These are phyloP conservation scores for Drosophila mercatorum DNA, from an alignment of 2,888 invertebrate genomes.

Conservation along the genomic window DNA sequence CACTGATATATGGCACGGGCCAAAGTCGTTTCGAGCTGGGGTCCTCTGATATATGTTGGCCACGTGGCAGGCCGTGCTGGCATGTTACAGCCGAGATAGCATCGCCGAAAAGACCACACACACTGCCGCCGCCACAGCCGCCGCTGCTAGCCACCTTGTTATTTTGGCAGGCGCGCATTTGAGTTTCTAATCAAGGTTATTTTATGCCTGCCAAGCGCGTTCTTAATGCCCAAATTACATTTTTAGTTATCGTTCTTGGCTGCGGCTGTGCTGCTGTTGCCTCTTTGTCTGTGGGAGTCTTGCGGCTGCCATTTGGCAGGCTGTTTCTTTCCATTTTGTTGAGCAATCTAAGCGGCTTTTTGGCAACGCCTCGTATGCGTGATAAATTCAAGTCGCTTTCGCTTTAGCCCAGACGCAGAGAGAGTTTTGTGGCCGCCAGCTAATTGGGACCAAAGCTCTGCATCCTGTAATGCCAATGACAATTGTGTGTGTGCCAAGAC, in stretches of 20 bases:
- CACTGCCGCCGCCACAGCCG: background rate
- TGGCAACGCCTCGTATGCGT: slow-evolving; percentile 59
- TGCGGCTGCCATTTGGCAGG: slow-evolving; percentile 27
- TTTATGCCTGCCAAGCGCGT: slow-evolving; percentile 71
- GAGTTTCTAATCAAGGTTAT: slow-evolving; percentile 78
- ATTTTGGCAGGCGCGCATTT: slow-evolving; percentile 65
- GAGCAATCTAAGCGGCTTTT: slow-evolving; percentile 47
- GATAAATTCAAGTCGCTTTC: slow-evolving; percentile 61
- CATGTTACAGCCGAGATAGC: slow-evolving; percentile 26
- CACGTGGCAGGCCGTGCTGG: slow-evolving; percentile 60
- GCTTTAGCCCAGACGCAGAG: background rate
- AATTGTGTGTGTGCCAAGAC: slow-evolving; percentile 69
- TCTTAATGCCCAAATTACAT: slow-evolving; percentile 78
- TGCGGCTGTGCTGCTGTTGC: slow-evolving; percentile 1
- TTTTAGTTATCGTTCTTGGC: slow-evolving; percentile 61
- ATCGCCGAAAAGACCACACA: slow-evolving; percentile 16
- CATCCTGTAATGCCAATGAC: slow-evolving; percentile 54
- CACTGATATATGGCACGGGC: slow-evolving; percentile 65
- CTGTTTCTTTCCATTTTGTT: slow-evolving; percentile 6
- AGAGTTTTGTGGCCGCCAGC: slow-evolving; percentile 30
- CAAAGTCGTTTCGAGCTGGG: slow-evolving; percentile 74
- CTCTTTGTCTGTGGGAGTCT: slow-evolving; percentile 19
- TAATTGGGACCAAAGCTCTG: slow-evolving; percentile 61
- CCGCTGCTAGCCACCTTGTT: slow-evolving; percentile 10
- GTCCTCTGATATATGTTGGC: slow-evolving; percentile 69